These are phyloP conservation scores for Maniola hyperantus DNA, from an alignment of 2,888 invertebrate genomes.

Conservation along the genomic window DNA sequence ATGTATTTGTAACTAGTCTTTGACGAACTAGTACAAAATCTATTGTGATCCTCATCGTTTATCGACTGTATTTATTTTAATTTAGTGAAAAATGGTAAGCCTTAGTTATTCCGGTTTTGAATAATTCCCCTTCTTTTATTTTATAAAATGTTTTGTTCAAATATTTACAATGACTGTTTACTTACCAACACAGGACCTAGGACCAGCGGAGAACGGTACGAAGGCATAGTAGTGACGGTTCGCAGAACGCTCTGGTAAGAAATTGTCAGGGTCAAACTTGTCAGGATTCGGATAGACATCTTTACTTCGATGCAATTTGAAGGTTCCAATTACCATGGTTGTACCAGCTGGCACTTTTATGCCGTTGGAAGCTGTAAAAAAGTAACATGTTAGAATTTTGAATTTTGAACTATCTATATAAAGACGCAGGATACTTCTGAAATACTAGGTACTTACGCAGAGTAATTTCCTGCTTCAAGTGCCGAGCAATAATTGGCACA, in stretches of 20 bases:
- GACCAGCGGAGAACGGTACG: constrained; percentile 92
- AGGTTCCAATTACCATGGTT: constrained; percentile 86
- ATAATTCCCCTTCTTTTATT: background rate
- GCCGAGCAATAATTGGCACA: constrained; percentile 89
- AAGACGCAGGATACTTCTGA: background rate
- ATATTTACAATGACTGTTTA: background rate
- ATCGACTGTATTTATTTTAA: too few species aligned
- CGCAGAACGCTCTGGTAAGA: constrained; percentile 89
- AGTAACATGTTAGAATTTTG: background rate
- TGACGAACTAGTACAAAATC: background rate
- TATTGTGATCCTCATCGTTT: too few species aligned
- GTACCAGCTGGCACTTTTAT: constrained; percentile 87
- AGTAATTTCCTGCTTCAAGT: constrained; percentile 87
- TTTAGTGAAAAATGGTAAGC: too few species aligned
- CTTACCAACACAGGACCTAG: constrained; percentile 89
- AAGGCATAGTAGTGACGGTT: constrained; percentile 91
- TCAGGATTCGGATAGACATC: constrained; percentile 90
- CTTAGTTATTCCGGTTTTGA: background rate
- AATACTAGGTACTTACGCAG: constrained; percentile 81
- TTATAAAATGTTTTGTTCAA: too few species aligned
- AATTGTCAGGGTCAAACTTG: constrained; percentile 92
- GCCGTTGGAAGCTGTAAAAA: constrained; percentile 81
- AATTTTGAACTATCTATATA: background rate
- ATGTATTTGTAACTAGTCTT: background rate
- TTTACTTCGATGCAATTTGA: constrained; percentile 86